Base-by-base conservation (phyloP, 2,888 invertebrate species). In the Chaetoderma sp. region DNA sequence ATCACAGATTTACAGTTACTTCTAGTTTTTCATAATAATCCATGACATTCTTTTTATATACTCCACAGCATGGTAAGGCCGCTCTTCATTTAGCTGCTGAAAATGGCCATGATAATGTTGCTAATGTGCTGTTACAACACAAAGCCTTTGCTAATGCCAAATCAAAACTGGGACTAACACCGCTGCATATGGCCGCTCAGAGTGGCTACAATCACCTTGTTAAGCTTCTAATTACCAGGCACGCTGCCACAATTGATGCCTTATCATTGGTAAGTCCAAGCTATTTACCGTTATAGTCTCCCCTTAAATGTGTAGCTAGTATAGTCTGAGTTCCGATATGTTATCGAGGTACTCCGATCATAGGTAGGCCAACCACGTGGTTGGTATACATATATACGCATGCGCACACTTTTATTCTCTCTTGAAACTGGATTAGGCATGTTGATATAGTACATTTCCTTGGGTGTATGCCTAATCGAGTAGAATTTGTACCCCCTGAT, bases 101-200 rank as follows among this genome's bases (percentile, higher is more conserved):
- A 87, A 93, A 93, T 79, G 98, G 98, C 2, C 97, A 96, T 76
- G 89, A 86, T 49, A 85, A 87, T 39, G 87, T 89, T 2, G 89
- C 95, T 91, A 88, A 89, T 70, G 83, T 88, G 0, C 88, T 99
- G 58, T 89, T 99, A 44, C 93, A 94, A 56, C 93, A 96, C 88
- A 98, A 98, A 88, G 98, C 99, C 0, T 99, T 98, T 87, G 98
- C 99, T 71, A 99, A 99, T 88, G 97, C 97, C 18, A 98, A 98
- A 87, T 97, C 98, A 0, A 91, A 98, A 82, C 94, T 96, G 70
- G 98, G 99, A 5, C 90, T 98, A 77, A 98, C 99, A 5, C 98
- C 98, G 0, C 89, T 99, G 18, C 99, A 99, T 89, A 89, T 98
- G 84, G 98, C 98, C 0, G 96, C 98, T 1, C 93, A 95, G 92